phyloP scores from a whole-genome alignment of 1,140 invertebrate species.

The Parasteatoda tepidariorum region DNA sequence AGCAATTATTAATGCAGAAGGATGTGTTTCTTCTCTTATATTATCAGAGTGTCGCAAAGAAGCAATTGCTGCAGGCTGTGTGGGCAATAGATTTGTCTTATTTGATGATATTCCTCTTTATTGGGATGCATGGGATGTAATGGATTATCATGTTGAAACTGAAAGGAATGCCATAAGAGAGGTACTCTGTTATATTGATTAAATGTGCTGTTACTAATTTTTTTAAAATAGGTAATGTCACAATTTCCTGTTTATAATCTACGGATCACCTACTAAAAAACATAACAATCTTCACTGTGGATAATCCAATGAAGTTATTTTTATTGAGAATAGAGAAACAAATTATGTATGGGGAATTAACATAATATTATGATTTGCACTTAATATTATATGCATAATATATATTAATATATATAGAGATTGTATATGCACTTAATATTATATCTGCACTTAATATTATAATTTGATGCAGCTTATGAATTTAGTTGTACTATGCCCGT shows the following conservation, averaged over 20 bases:
- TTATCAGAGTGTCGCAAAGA: slow-evolving; percentile 64
- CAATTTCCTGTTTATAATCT: background rate
- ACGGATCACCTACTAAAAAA: background rate
- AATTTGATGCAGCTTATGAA: too few relatives aligned
- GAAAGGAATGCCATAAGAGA: slow-evolving; percentile 62
- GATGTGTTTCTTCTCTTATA: slow-evolving; percentile 62
- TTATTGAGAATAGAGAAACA: too few relatives aligned
- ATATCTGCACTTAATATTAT: too few relatives aligned
- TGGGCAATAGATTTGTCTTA: slow-evolving; percentile 70
- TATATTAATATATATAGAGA: too few relatives aligned
- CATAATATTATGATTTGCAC: too few relatives aligned
- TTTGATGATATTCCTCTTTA: slow-evolving; percentile 73
- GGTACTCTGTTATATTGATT: slow-evolving; percentile 9
- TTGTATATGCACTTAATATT: too few relatives aligned
- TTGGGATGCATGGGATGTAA: slow-evolving; percentile 75
- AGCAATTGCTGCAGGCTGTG: slow-evolving; percentile 64
- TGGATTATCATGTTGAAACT: slow-evolving; percentile 74
- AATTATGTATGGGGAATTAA: too few relatives aligned
- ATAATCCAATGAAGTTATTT: too few relatives aligned
- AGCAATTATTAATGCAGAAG: slow-evolving; percentile 60
- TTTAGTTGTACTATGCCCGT: too few relatives aligned
- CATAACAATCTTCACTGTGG: background rate
- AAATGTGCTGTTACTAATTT: background rate
- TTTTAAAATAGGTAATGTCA: background rate
- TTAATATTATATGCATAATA: too few relatives aligned